Evolutionary conservation across 1,140 invertebrate species (phyloP).

Genomic region (Bradysia coprophila): DNA sequence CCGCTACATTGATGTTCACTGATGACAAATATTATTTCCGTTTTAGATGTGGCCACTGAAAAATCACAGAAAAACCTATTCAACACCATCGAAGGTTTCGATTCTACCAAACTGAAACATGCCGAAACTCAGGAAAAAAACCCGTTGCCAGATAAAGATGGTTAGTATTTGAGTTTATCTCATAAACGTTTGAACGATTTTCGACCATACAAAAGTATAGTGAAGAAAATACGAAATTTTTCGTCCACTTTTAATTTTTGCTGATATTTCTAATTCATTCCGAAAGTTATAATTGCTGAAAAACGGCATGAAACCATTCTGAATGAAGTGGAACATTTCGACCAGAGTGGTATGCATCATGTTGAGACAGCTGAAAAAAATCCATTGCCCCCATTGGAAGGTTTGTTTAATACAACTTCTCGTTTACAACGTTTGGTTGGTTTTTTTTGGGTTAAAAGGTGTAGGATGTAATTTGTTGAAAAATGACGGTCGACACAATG

Average conservation of each 20-base stretch:
- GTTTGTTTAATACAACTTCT: no score
- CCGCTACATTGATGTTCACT: no score
- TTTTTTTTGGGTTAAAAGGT: no score
- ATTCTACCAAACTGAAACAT: constrained; percentile 69
- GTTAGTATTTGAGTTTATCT: constrained; percentile 32
- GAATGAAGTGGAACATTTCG: constrained; percentile 69
- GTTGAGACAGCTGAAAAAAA: constrained; percentile 88
- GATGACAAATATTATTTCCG: no score
- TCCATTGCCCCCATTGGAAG: constrained; percentile 83
- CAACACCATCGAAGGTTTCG: constrained; percentile 69
- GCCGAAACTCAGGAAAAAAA: constrained; percentile 88
- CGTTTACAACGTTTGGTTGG: no score
- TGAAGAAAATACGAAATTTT: no score
- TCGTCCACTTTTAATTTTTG: no score
- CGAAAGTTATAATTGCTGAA: constrained; percentile 75
- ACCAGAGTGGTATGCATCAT: constrained; percentile 68
- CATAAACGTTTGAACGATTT: neutral
- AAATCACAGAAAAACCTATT: constrained; percentile 72
- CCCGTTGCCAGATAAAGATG: constrained; percentile 83
- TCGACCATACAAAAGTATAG: no score
- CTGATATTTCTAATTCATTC: no score
- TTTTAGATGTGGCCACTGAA: constrained; percentile 73
- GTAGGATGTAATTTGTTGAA: no score
- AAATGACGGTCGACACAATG: no score
- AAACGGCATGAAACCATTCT: constrained; percentile 72